Percentiles rank a stretch among this genome's conserved stretches.
Evolutionary conservation across 2,113 vertebrate species (phyloP).

Genomic region (Pimephales promelas): DNA sequence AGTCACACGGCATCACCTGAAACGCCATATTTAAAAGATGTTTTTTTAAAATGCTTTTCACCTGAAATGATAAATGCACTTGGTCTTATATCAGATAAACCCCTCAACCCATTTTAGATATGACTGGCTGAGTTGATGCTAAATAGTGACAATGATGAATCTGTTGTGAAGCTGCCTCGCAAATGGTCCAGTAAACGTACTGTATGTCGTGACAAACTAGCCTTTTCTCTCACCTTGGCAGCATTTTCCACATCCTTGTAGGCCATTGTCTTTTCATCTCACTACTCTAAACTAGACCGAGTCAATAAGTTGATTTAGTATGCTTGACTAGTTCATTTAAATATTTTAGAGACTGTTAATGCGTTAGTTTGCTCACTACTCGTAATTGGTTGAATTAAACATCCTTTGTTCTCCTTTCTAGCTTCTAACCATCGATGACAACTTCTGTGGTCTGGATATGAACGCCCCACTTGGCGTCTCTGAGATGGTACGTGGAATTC

Average conservation of each 20-base stretch:
- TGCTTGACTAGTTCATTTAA: neutral
- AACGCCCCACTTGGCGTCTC: conserved; percentile 96
- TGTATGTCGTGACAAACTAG: neutral
- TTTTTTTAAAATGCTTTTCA: conserved; percentile 18
- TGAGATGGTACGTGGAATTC: conserved; percentile 91
- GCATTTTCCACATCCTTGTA: neutral
- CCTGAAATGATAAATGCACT: conserved; percentile 30
- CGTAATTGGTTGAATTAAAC: neutral
- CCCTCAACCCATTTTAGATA: conserved; percentile 1
- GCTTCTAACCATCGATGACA: conserved; percentile 96
- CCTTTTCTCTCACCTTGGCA: neutral
- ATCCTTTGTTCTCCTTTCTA: conserved; percentile 60
- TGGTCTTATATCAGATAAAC: conserved; percentile 6
- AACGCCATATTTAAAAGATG: conserved; percentile 22
- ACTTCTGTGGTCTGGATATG: conserved; percentile 99
- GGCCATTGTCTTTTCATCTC: neutral
- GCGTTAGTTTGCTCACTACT: neutral
- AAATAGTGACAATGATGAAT: conserved; percentile 26
- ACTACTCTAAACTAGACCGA: neutral
- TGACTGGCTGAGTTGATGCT: neutral
- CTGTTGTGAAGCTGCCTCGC: neutral
- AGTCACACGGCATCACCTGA: conserved; percentile 17
- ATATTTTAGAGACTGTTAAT: too few species aligned
- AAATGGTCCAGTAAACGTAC: neutral
- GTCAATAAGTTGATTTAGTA: neutral